These are phyloP conservation scores for Ommatoiulus sabulosus DNA, from an alignment of 2,888 invertebrate species.

Conservation along the genomic window DNA sequence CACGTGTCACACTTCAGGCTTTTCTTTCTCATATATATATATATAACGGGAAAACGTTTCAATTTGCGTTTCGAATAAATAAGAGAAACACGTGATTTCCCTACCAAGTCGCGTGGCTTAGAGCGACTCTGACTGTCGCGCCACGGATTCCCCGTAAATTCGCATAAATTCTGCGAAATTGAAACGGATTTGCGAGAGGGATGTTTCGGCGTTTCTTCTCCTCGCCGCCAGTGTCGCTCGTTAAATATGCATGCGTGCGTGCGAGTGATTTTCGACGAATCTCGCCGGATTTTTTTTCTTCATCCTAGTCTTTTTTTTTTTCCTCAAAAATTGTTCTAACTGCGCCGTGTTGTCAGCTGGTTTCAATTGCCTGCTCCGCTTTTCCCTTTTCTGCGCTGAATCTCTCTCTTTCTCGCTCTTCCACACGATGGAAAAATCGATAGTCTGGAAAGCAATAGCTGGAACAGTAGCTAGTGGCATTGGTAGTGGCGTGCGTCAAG, in stretches of 20 bases:
- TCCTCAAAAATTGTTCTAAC: background rate
- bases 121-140: background rate
- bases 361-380: background rate
- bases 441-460: slow-evolving; percentile 44
- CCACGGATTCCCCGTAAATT: background rate
- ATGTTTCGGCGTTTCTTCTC: background rate
- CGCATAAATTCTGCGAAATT: background rate
- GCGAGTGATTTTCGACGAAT: background rate
- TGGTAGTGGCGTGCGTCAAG: background rate
- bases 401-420: background rate
- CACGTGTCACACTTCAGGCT: background rate
- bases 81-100: slow-evolving; percentile 45
- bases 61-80: background rate
- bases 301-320: background rate
- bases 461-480: slow-evolving; percentile 7
- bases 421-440: slow-evolving; percentile 18
- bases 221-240: background rate
- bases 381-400: slow-evolving; percentile 4
- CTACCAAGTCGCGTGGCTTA: background rate
- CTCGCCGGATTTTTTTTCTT: background rate
- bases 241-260: background rate
- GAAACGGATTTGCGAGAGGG: slow-evolving; percentile 4
- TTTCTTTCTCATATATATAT: no score
- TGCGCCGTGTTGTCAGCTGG: background rate
- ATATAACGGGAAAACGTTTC: slow-evolving; percentile 2